Percentiles rank a stretch among this genome's conserved stretches.
Conservation (phyloP, 2,797 vertebrate species). For the Lagothrix lagotricha region DNA sequence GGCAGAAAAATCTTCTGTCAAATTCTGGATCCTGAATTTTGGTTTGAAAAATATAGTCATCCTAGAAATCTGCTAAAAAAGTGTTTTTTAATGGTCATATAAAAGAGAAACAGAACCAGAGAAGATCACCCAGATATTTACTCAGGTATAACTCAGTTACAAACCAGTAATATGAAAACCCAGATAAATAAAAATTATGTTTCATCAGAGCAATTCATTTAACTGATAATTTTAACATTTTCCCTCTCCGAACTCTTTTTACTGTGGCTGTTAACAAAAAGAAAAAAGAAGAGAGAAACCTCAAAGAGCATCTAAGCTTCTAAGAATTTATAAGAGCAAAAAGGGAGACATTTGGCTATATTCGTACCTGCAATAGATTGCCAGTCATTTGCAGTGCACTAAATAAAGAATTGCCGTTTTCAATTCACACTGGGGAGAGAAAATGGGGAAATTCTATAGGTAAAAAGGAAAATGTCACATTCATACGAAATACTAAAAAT, state of each 20-base stretch:
- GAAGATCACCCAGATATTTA: neutral
- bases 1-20: conserved; percentile 17
- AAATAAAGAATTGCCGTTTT: conserved; percentile 54
- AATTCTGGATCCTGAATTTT: conserved; percentile 26
- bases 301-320: conserved; percentile 46
- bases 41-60: conserved; percentile 23
- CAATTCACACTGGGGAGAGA: conserved; percentile 51
- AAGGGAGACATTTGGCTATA: conserved; percentile 65
- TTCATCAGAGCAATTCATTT: conserved; percentile 2
- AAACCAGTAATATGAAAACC: conserved; percentile 18
- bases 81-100: neutral
- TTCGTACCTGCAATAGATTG: conserved; percentile 26
- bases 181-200: conserved; percentile 37
- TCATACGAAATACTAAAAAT: conserved; percentile 69
- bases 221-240: conserved; percentile 29
- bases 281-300: neutral
- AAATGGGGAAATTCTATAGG: conserved; percentile 47
- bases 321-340: conserved; percentile 53
- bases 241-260: neutral
- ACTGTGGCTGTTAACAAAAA: neutral
- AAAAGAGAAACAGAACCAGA: conserved; percentile 25
- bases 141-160: neutral
- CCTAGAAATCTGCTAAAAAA: conserved; percentile 39
- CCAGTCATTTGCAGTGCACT: conserved; percentile 50
- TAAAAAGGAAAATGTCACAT: conserved; percentile 71